phyloP scores from a whole-genome alignment of 1,140 invertebrate genomes.

The Temnothorax curvispinosus region DNA sequence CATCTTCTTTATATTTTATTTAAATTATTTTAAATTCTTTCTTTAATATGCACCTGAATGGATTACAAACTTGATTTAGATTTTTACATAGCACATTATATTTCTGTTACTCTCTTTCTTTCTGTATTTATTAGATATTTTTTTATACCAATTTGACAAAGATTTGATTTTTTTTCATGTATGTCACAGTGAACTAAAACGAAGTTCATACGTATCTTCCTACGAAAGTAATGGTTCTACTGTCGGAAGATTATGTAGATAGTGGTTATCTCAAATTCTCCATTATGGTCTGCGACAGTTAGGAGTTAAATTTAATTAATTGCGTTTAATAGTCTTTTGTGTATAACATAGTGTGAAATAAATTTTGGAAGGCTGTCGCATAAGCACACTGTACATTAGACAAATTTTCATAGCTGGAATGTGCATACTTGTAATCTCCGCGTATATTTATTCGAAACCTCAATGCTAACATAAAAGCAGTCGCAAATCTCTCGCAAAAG shows the following conservation, averaged over 20 bases:
- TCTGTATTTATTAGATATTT: background rate
- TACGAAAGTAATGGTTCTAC: background rate
- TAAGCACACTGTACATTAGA: background rate
- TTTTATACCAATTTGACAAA: background rate
- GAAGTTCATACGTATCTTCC: background rate
- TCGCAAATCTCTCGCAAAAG: conserved; percentile 16
- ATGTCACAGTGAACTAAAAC: background rate
- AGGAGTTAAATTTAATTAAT: conserved; percentile 21
- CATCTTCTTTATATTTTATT: background rate
- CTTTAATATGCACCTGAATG: background rate
- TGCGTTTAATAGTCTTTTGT: conserved; percentile 10
- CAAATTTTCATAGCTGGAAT: conserved; percentile 8
- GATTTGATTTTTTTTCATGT: background rate
- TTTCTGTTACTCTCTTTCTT: background rate
- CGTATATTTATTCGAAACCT: conserved; percentile 1
- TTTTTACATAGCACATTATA: background rate
- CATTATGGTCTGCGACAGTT: background rate
- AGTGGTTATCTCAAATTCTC: background rate
- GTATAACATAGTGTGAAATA: background rate
- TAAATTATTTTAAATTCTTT: background rate
- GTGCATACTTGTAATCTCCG: conserved; percentile 6
- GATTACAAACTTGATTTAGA: background rate
- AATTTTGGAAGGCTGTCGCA: background rate
- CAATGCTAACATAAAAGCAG: conserved; percentile 9
- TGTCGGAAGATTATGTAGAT: background rate